These are phyloP conservation scores for Petromus typicus DNA, from an alignment of 2,113 vertebrate genomes.

Conservation along the genomic window DNA sequence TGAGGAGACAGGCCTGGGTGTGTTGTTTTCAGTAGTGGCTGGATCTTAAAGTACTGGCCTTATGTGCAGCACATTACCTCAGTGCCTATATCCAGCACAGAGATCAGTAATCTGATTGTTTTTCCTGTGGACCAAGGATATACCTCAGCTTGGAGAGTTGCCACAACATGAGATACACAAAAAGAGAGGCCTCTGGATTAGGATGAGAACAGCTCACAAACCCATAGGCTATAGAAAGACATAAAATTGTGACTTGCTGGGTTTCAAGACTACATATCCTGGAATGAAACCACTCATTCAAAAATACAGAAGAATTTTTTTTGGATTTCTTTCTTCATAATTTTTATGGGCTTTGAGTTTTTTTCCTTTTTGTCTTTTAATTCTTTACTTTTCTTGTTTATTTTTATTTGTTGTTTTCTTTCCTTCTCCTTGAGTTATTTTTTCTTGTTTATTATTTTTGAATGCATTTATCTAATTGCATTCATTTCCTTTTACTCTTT, in stretches of 20 bases:
- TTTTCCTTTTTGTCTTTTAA: too few species aligned
- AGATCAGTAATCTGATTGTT: neutral
- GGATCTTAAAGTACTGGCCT: neutral
- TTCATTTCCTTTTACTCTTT: too few species aligned
- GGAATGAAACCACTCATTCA: neutral
- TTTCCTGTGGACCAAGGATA: neutral
- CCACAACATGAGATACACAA: neutral
- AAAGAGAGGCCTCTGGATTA: neutral
- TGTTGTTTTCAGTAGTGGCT: neutral
- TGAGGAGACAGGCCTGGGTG: neutral
- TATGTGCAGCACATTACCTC: neutral
- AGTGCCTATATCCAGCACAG: neutral
- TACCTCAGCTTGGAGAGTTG: neutral
- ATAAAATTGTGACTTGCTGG: neutral
- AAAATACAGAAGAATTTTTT: neutral
- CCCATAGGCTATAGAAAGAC: neutral
- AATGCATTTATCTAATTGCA: too few species aligned
- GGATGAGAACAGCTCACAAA: neutral
- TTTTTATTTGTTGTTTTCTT: too few species aligned
- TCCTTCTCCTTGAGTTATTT: too few species aligned
- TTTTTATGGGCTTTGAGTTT: too few species aligned
- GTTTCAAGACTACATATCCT: neutral
- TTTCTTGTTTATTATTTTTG: too few species aligned
- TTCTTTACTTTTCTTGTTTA: too few species aligned
- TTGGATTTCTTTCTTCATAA: neutral